Conservation (phyloP, 2,113 vertebrate species). For the Syngnathus typhle region DNA sequence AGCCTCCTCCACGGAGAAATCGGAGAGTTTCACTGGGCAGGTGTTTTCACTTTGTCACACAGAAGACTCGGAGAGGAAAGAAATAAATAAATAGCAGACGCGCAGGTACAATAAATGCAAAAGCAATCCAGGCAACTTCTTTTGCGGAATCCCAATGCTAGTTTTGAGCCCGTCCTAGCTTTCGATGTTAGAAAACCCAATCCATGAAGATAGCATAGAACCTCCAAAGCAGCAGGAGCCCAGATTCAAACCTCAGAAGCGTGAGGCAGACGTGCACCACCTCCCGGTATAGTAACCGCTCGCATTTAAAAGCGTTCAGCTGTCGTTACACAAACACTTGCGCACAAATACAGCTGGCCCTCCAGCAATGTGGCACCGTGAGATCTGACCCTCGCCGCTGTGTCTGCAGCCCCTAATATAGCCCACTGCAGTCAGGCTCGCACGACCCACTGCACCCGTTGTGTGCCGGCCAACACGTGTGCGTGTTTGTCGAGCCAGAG, state of each 20-base stretch:
- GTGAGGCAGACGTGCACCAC: neutral
- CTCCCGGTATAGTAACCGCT: conserved; percentile 3
- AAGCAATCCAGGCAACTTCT: neutral
- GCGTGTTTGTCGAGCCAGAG: conserved; percentile 33
- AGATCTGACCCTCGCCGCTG: conserved; percentile 61
- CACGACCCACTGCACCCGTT: conserved; percentile 3
- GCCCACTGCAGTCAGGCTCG: conserved; percentile 56
- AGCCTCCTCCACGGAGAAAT: neutral
- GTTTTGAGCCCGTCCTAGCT: neutral
- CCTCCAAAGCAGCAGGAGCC: neutral
- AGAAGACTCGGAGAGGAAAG: too few species aligned
- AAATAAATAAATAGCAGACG: neutral
- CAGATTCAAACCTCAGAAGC: neutral
- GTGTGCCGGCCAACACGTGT: conserved; percentile 26
- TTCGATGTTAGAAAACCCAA: neutral
- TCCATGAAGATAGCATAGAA: neutral
- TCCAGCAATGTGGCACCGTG: conserved; percentile 54
- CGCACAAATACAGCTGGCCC: conserved; percentile 47
- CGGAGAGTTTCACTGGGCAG: neutral
- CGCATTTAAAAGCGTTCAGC: conserved; percentile 48
- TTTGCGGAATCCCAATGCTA: neutral
- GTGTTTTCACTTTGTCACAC: neutral
- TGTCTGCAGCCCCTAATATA: conserved; percentile 65
- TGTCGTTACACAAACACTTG: conserved; percentile 34
- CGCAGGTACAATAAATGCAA: neutral